These are phyloP conservation scores for Heliornis fulica DNA, from an alignment of 2,113 vertebrate species.

Conservation along the genomic window DNA sequence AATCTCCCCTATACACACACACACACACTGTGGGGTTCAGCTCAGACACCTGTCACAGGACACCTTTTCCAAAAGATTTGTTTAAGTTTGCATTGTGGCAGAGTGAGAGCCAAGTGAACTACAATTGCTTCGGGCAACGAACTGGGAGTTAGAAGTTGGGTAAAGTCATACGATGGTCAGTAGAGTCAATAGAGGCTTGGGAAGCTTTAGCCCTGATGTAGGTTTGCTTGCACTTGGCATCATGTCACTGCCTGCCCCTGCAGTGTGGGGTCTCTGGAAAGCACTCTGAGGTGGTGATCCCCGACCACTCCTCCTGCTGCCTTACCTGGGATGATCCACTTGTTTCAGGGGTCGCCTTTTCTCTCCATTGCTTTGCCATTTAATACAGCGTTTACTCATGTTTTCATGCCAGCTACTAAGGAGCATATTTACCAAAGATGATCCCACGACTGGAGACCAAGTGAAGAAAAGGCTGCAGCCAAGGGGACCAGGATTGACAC, in stretches of 20 bases:
- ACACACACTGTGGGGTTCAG: neutral
- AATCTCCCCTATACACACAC: neutral
- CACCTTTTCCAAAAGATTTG: neutral
- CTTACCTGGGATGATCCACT: neutral
- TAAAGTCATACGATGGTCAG: neutral
- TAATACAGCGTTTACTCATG: neutral
- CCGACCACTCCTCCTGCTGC: neutral
- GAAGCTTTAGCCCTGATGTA: neutral
- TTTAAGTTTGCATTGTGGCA: neutral
- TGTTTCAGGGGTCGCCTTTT: neutral
- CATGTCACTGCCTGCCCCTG: neutral
- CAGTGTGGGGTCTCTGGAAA: neutral
- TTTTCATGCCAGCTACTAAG: neutral
- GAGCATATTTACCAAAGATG: neutral
- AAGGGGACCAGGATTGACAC: neutral
- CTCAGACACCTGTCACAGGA: neutral
- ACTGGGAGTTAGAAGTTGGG: accelerated
- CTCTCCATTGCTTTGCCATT: neutral
- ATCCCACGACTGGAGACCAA: neutral
- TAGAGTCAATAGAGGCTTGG: neutral
- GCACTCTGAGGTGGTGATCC: neutral
- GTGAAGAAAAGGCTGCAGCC: neutral
- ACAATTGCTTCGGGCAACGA: neutral
- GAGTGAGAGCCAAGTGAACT: neutral
- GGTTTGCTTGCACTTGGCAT: neutral